Evolutionary conservation across 2,113 vertebrate species (phyloP), one percentile per base, ranked within the genome.

Genomic region (Blennius ocellaris): DNA sequence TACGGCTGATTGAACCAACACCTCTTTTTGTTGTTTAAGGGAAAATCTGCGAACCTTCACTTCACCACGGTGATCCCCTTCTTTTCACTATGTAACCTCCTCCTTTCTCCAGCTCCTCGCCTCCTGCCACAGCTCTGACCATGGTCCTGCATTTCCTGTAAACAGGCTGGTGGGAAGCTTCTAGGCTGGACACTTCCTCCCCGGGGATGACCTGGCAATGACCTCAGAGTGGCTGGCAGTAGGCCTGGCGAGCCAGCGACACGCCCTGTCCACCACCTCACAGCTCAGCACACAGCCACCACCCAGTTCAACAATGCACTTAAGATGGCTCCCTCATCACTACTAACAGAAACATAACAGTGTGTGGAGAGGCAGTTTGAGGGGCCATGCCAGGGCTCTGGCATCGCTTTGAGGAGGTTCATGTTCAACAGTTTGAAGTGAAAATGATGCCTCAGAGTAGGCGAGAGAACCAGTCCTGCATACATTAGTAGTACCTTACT

Each of bases 111-210:
- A 75, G 61, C 80, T 84, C 75, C 50, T 38, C 21, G 64, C 69
- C 86, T 84, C 76, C 76, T 49, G 48, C 80, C 76, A 73, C 40
- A 63, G 62, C 76, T 77, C 67, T 84, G 85, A 30, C 90, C 86
- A 94, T 94, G 88, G 91, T 94, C 93, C 90, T 89, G 96, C 95
- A 96, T 97, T 97, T 98, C 96, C 96, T 96, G 95, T 96, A 96
- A 98, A 98, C 95, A 97, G 85, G 73, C 61, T 81, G 69, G 85
- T 88, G 91, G 91, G 92, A 90, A 91, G 81, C 89, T 86, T 83
- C 80, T 82, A 88, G 88, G 90, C 83, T 84, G 93, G 94, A 87
- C 87, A 60, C 89, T 95, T 98, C 95, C 95, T 96, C 95, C 93
- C 94, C 51, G 82, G 94, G 93, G 94, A 93, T 94, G 95, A 94